Evolutionary conservation across 2,888 invertebrate genomes (phyloP), one percentile per base, ranked within the genome.

Genomic region (Euphydryas editha): DNA sequence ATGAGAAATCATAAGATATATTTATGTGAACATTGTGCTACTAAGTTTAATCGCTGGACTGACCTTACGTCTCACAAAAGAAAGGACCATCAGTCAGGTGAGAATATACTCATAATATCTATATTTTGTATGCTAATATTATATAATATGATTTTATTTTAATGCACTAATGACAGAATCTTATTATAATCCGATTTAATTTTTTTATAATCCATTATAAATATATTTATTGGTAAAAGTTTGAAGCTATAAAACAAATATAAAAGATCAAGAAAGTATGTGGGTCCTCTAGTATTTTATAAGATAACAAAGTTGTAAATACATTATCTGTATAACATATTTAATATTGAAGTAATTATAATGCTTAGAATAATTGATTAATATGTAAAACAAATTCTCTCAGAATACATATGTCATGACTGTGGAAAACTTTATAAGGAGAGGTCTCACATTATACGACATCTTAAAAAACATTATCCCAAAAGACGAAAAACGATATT

Each of bases 1-100:
- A 81, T 88, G 79, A 78, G 80, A 62, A 80, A 77, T 15, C 93
- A 92, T 59, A 91, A 93, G 74, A 84, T 81, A 0, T 93, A 94
- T 72, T 82, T 79, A 21, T 93, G 94, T 72, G 78, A 85, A 13
- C 81, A 86, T 11, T 95, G 95, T 75, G 71, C 82, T 0, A 75
- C 83, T 57, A 81, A 80, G 58, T 95, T 94, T 74, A 78, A 54
- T 21, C 60, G 69, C 20, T 75, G 71, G 70, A 67, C 65, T 8
- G 69, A 70, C 47, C 30, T 75, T 49, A 59, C 73, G 47, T 44
- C 62, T 24, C 95, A 94, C 74, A 84, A 80, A 68, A 89, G 83
- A 76, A 75, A 71, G 8, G 78, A 84, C 13, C 94, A 94, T 77
- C 70, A 73, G 47, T 74, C 72, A 21, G 77, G 74, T 78, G 83